Base-by-base conservation (phyloP, 2,113 vertebrate genomes). In the Felis chaus region DNA sequence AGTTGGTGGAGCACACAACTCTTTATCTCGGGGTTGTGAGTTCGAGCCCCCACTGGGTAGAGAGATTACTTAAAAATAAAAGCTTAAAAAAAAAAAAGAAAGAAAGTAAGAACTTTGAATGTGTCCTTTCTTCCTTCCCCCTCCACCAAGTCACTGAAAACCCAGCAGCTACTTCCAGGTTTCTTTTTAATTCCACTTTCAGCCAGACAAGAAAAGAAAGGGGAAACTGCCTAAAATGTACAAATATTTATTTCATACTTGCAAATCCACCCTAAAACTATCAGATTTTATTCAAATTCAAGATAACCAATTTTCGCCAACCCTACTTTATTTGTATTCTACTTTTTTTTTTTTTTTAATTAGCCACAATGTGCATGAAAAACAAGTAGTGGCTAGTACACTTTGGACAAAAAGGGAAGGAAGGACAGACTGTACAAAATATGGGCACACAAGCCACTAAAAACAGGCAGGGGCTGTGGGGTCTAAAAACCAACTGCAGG, bases 121-220 rank as follows among this genome's bases (percentile, higher is more conserved):
- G 31, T 21, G 41, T 41, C 93, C 76, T 68, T 25, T 63, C 36
- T n/a, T 66, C 65, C 41, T n/a, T n/a, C 57, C 7, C 79, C 5
- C 16, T 61, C 53, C 73, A 55, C 55, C 6, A 21, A 9, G 11
- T 15, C 45, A 29, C 84, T 78, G 33, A 78, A 94, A 94, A 65
- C 29, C 57, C 21, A 81, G 50, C 29, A 57, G 25, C 78, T 68
- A 18, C 41, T 31, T 78, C 23, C 36, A 80, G 69, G 63, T 66
- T 76, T 57, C n/a, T 69, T 69, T 57, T 90, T 84, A 48, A 89
- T 94, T 63, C 61, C 31, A 53, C 33, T 91, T 94, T 85, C 9
- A 16, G 73, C 78, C 88, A 88, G 80, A 78, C 78, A 14, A 69
- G 81, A 96, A 88, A 96, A 89, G 57, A 90, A 90, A 92, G 74